A percentile compares a stretch with the other conserved stretches of the same genome.
Evolutionary conservation across 2,113 vertebrate species (phyloP).

Genomic region (Chaetorhynchus papuensis): DNA sequence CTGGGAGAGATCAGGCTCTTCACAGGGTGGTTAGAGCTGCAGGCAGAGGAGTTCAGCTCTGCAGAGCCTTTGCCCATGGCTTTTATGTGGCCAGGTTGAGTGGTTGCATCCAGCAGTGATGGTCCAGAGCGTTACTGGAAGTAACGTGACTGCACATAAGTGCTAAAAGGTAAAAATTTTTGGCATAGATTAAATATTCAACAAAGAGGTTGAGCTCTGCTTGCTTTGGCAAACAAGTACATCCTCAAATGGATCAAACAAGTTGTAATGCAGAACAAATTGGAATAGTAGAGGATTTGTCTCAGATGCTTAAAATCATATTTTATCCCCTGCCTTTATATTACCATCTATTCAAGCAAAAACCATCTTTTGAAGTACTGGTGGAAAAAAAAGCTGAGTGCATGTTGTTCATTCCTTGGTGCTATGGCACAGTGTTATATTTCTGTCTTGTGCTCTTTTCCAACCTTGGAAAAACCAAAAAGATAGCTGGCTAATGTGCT

Average conservation of each 20-base stretch:
- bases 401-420: background rate
- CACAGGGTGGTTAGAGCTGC: background rate
- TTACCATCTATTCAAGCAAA: background rate
- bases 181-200: slow-evolving; percentile 55
- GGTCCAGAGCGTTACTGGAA: background rate
- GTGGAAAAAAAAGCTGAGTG: background rate
- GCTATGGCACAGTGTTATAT: background rate
- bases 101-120: background rate
- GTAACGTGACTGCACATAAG: background rate
- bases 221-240: slow-evolving; percentile 67
- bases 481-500: background rate
- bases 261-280: slow-evolving; percentile 66
- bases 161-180: slow-evolving; percentile 28
- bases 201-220: slow-evolving; percentile 33
- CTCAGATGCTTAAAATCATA: slow-evolving; percentile 50
- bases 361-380: background rate
- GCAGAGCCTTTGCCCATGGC: background rate
- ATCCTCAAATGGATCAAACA: slow-evolving; percentile 64
- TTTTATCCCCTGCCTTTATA: slow-evolving; percentile 51
- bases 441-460: background rate
- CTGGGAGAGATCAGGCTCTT: background rate
- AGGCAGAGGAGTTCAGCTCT: background rate
- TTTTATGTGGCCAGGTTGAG: background rate
- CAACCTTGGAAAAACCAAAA: background rate
- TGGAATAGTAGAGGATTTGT: slow-evolving; percentile 62